Conservation (phyloP, 2,113 vertebrate genomes). For the Eulemur rufifrons region DNA sequence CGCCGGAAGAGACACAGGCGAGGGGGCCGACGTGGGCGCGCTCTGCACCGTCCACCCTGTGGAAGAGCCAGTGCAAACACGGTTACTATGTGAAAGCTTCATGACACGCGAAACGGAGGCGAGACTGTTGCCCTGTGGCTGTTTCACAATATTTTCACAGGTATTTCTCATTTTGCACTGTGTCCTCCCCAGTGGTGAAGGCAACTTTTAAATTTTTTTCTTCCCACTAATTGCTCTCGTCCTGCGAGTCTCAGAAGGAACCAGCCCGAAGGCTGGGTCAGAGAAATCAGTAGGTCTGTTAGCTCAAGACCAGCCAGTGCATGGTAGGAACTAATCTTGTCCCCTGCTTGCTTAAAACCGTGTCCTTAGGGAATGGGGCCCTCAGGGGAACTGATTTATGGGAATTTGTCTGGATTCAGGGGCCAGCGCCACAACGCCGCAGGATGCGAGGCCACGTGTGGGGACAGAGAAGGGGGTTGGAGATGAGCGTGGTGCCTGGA, state of each 20-base stretch:
- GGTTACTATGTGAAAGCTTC: not conserved
- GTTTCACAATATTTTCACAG: not conserved
- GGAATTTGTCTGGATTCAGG: not conserved
- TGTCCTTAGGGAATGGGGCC: not conserved
- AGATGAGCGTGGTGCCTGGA: not conserved
- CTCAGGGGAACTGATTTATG: not conserved
- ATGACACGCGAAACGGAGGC: not conserved
- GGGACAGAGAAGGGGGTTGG: fast-evolving
- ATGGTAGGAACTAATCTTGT: not conserved
- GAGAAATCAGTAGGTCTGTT: not conserved
- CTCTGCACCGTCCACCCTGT: constrained; percentile 74
- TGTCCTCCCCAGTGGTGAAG: not conserved
- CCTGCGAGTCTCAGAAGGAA: not conserved
- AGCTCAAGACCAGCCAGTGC: not conserved
- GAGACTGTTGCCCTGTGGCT: not conserved
- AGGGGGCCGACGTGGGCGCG: not conserved
- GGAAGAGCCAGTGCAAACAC: not conserved
- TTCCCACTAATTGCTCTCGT: not conserved
- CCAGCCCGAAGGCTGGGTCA: not conserved
- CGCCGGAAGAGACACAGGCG: not conserved
- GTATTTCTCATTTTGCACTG: not conserved
- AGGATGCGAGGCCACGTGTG: not conserved
- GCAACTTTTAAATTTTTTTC: not conserved
- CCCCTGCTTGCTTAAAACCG: not conserved
- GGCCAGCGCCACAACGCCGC: not conserved